Conservation (phyloP, 35 echinoderm and acorn worm genomes). For the Nesometra sesokonis region DNA sequence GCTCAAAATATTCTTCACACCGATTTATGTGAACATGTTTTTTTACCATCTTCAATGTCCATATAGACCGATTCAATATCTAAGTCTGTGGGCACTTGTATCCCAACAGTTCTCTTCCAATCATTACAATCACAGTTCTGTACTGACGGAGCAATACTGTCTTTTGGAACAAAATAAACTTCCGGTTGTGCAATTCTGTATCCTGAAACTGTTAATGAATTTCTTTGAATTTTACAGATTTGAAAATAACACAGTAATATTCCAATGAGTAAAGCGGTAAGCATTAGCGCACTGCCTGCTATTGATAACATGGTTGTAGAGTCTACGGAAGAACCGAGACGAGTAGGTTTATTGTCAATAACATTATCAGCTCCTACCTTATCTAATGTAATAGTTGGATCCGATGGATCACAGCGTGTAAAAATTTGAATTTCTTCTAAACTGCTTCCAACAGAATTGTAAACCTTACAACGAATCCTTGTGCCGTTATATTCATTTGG, state of each 20-base stretch:
- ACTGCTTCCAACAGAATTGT: not conserved
- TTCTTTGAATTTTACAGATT: not conserved
- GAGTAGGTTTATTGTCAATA: not conserved
- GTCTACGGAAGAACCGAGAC: not conserved
- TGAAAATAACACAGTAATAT: not conserved
- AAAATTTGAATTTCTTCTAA: not conserved
- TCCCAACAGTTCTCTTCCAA: not conserved
- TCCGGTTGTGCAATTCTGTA: not conserved
- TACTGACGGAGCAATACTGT: not conserved
- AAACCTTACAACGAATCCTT: not conserved
- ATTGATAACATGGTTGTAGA: not conserved
- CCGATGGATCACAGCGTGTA: not conserved
- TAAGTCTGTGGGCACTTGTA: not conserved
- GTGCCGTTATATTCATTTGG: not conserved
- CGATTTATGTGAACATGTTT: not conserved
- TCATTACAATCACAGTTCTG: not conserved
- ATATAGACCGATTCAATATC: not conserved
- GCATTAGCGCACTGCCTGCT: not conserved
- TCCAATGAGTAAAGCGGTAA: not conserved
- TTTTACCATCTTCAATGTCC: not conserved
- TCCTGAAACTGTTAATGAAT: not conserved
- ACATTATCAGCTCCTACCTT: not conserved
- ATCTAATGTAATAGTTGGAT: not conserved
- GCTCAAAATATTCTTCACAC: not conserved
- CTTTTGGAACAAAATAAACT: not conserved